These are phyloP conservation scores for Cydia fagiglandana DNA, from an alignment of 1,140 invertebrate genomes.

Conservation along the genomic window DNA sequence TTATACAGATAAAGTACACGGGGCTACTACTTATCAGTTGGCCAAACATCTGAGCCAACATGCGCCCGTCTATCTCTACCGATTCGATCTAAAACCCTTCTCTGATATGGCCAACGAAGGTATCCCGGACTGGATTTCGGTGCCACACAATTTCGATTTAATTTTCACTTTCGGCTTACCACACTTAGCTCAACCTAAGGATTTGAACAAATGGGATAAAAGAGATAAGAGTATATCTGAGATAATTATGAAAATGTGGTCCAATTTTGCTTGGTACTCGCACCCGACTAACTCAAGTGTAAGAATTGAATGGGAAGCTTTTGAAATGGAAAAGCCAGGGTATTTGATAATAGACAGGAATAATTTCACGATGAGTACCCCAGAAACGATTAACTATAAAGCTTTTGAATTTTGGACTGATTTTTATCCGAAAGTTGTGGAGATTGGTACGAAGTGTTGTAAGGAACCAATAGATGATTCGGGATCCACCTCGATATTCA, in stretches of 20 bases:
- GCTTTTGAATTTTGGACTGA: slow-evolving; percentile 90
- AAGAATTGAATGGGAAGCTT: slow-evolving; percentile 86
- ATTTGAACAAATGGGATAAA: slow-evolving; percentile 83
- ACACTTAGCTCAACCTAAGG: slow-evolving; percentile 79
- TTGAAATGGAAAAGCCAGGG: slow-evolving; percentile 81
- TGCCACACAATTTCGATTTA: slow-evolving; percentile 88
- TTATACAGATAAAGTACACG: slow-evolving; percentile 86
- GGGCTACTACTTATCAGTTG: slow-evolving; percentile 83
- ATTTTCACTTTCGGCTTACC: slow-evolving; percentile 89
- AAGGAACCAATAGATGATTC: slow-evolving; percentile 78
- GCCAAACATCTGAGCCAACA: slow-evolving; percentile 82
- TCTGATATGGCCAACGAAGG: slow-evolving; percentile 81
- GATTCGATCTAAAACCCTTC: slow-evolving; percentile 87
- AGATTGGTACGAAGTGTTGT: slow-evolving; percentile 85
- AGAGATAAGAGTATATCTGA: slow-evolving; percentile 88
- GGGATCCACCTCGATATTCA: slow-evolving; percentile 47
- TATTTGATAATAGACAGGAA: slow-evolving; percentile 85
- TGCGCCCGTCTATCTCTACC: slow-evolving; percentile 83
- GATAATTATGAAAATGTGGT: slow-evolving; percentile 87
- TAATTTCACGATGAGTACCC: slow-evolving; percentile 86
- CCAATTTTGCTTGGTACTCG: slow-evolving; percentile 85
- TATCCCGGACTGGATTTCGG: slow-evolving; percentile 86
- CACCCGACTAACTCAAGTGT: slow-evolving; percentile 84
- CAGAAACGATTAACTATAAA: slow-evolving; percentile 84
- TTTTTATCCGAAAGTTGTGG: slow-evolving; percentile 86